Evolutionary conservation across 2,113 vertebrate genomes (phyloP), one percentile per base, ranked within the genome.

Genomic region (Ammodytes marinus): DNA sequence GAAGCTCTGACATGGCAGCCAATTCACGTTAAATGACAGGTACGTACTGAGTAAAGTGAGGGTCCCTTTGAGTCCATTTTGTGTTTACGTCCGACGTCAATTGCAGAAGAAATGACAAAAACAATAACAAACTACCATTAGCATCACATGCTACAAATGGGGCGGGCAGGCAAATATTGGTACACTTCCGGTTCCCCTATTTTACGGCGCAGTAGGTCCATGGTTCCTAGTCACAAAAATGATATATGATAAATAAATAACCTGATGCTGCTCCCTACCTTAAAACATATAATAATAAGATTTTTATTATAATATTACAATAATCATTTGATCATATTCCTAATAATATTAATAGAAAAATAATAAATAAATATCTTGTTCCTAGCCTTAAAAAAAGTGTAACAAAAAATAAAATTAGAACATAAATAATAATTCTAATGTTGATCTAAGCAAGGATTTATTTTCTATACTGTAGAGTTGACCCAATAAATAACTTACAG

Each of bases 41-140:
- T 89, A 94, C 94, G 4, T 91, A 95, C 94, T 61, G 77, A n/a
- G 45, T 85, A 71, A 11, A 79, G 50, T 11, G 83, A 59, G 1
- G 76, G 40, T 72, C 81, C 88, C 52, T 58, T 83, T 37, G 90
- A 81, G 4, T 88, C 93, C 93, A 94, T 95, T 35, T 63, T 45
- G 53, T 61, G n/a, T 60, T 4, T 14, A 43, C 19, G 35, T 50
- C 2, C 10, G 39, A 10, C 39, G 47, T n/a, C 65, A 27, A 75
- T 43, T 17, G 58, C 74, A 45, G 9, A 67, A 14, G 2, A 70
- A 57, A 49, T 0, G 6, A 63, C 19, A 58, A 27, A 5, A 65
- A 58, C 17, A 66, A 67, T 7, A 82, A 77, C 55, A 77, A 69
- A 79, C 64, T 64, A 40, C 0, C 19, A 79, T 71, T 39, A 77